Percentiles rank a stretch among this genome's conserved stretches.
Evolutionary conservation across 92 coral and sea anemone species (phyloP).

Genomic region (Parazoanthus atlanticus): DNA sequence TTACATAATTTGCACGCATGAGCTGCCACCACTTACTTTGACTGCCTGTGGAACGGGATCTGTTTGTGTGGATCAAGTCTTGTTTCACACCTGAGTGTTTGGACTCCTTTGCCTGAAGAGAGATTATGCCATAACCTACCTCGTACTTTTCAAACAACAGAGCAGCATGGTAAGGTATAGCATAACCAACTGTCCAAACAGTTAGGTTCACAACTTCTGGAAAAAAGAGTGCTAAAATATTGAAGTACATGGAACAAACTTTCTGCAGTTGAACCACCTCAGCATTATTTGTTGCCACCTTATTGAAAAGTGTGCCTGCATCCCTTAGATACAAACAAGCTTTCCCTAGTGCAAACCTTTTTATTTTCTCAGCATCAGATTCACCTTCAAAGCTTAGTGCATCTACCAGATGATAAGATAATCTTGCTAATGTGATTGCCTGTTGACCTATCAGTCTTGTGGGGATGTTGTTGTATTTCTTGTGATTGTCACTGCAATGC

Average conservation of each 20-base stretch:
- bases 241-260: slow-evolving; percentile 38
- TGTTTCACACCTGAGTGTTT: slow-evolving; percentile 56
- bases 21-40: slow-evolving; percentile 50
- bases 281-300: slow-evolving; percentile 19
- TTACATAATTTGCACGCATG: slow-evolving; percentile 35
- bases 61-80: slow-evolving; percentile 51
- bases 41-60: slow-evolving; percentile 26
- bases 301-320: slow-evolving; percentile 54
- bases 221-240: slow-evolving; percentile 40
- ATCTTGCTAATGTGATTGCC: slow-evolving; percentile 44
- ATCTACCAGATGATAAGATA: slow-evolving; percentile 36
- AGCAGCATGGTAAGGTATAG: slow-evolving; percentile 59
- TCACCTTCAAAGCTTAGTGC: slow-evolving; percentile 22
- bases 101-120: slow-evolving; percentile 59
- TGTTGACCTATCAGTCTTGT: slow-evolving; percentile 48
- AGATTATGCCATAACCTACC: slow-evolving; percentile 62
- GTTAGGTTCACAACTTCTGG: slow-evolving; percentile 37
- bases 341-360: slow-evolving; percentile 38
- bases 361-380: slow-evolving; percentile 37
- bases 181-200: slow-evolving; percentile 61
- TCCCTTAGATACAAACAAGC: slow-evolving; percentile 30
- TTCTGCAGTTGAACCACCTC: slow-evolving; percentile 41
- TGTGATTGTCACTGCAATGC: slow-evolving; percentile 37
- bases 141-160: slow-evolving; percentile 40
- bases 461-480: slow-evolving; percentile 39